Conservation (phyloP, 2,113 vertebrate genomes). For the Prinia subflava region DNA sequence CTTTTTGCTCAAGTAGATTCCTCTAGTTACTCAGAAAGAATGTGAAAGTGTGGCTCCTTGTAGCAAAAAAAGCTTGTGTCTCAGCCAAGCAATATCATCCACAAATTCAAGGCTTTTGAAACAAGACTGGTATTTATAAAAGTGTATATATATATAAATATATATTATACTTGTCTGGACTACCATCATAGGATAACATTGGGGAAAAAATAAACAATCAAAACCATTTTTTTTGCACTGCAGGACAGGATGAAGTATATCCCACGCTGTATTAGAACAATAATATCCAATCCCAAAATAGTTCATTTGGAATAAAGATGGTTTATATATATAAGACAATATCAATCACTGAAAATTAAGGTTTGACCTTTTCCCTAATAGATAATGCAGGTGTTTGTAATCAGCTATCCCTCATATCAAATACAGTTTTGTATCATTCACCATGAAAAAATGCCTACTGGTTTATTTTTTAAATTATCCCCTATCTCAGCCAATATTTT, state of each 20-base stretch:
- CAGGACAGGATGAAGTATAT: neutral
- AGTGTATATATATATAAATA: neutral
- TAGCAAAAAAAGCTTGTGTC: neutral
- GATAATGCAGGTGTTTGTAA: neutral
- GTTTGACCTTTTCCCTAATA: neutral
- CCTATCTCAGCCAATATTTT: neutral
- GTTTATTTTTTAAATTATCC: neutral
- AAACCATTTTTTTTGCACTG: neutral
- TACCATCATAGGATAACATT: neutral
- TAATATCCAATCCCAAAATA: neutral
- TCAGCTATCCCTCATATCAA: neutral
- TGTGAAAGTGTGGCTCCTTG: neutral
- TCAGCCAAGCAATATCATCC: neutral
- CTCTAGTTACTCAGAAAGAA: neutral
- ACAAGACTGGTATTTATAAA: neutral
- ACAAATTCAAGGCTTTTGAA: neutral
- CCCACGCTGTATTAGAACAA: neutral
- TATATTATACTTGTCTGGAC: neutral
- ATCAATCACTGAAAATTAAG: neutral
- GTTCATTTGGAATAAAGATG: neutral
- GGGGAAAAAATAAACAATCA: accelerated
- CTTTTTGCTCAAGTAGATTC: neutral
- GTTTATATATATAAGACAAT: neutral
- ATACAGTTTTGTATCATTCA: neutral
- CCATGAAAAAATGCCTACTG: accelerated